Evolutionary conservation across 2,797 vertebrate species (phyloP).

Genomic region (Vespertilio murinus): DNA sequence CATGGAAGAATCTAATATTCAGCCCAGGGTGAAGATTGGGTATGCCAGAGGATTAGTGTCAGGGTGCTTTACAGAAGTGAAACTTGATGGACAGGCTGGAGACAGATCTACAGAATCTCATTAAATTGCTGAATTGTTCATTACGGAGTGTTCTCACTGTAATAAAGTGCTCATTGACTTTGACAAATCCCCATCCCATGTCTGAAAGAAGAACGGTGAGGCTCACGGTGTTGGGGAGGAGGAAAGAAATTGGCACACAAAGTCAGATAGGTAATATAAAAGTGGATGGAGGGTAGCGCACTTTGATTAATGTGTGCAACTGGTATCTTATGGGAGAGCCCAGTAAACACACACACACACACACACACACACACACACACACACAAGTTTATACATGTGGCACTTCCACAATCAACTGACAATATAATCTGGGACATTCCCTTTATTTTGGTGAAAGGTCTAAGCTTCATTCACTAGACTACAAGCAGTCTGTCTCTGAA

Average conservation of each 20-base stretch:
- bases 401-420: not conserved
- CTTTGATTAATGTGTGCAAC: slow-evolving; percentile 77
- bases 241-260: slow-evolving; percentile 82
- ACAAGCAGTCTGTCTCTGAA: not conserved
- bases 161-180: slow-evolving; percentile 92
- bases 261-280: slow-evolving; percentile 82
- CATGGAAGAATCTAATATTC: slow-evolving; percentile 90
- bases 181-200: slow-evolving; percentile 88
- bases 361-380: no score
- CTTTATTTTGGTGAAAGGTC: slow-evolving; percentile 29
- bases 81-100: slow-evolving; percentile 90
- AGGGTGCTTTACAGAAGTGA: slow-evolving; percentile 90
- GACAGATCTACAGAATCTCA: slow-evolving; percentile 91
- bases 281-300: slow-evolving; percentile 60
- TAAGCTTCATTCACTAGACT: slow-evolving; percentile 40
- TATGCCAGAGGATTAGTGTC: slow-evolving; percentile 90
- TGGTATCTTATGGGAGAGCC: slow-evolving; percentile 54
- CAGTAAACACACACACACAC: not conserved
- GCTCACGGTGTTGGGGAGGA: slow-evolving; percentile 79
- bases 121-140: slow-evolving; percentile 91
- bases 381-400: not conserved
- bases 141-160: slow-evolving; percentile 87
- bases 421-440: not conserved
- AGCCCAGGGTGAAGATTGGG: slow-evolving; percentile 88
- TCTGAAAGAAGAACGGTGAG: slow-evolving; percentile 86